Conservation (phyloP, 2,113 vertebrate genomes). For the Stomatorhinus ivindoensis region DNA sequence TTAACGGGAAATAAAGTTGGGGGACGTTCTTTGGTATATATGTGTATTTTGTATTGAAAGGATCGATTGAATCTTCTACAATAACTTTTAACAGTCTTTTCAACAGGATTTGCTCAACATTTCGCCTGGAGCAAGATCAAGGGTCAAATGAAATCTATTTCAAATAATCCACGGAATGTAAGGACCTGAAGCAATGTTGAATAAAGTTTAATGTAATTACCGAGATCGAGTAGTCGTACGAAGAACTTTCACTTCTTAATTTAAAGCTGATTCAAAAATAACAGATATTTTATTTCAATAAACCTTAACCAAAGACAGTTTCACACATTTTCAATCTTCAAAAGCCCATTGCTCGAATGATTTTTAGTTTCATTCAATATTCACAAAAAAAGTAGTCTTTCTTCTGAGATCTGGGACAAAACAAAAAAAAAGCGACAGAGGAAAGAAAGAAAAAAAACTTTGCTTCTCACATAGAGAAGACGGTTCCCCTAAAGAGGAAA, state of each 20-base stretch:
- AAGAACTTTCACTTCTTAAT: not conserved
- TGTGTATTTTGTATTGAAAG: not conserved
- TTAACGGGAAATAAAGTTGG: not conserved
- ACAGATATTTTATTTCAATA: not conserved
- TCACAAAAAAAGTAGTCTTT: conserved; percentile 48
- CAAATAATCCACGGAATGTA: conserved; percentile 1
- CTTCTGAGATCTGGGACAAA: conserved; percentile 46
- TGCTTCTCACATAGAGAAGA: conserved; percentile 50
- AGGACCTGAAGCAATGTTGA: not conserved
- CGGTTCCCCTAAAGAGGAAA: conserved; percentile 45
- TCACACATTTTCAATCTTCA: conserved; percentile 23
- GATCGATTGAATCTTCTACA: not conserved
- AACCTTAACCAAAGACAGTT: not conserved
- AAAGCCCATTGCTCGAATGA: conserved; percentile 48
- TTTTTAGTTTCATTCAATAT: conserved; percentile 58
- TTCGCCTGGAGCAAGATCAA: not conserved
- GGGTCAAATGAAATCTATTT: not conserved
- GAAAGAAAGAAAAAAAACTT: conserved; percentile 37
- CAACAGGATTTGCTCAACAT: not conserved
- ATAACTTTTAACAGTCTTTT: not conserved
- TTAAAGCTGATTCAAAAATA: not conserved
- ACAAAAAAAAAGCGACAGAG: conserved; percentile 23
- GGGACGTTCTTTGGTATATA: not conserved
- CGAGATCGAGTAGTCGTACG: not conserved
- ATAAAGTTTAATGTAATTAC: not conserved